Percentiles rank a stretch among this genome's conserved stretches.
phyloP scores from a whole-genome alignment of 2,113 vertebrate species.

The Ovis canadensis region DNA sequence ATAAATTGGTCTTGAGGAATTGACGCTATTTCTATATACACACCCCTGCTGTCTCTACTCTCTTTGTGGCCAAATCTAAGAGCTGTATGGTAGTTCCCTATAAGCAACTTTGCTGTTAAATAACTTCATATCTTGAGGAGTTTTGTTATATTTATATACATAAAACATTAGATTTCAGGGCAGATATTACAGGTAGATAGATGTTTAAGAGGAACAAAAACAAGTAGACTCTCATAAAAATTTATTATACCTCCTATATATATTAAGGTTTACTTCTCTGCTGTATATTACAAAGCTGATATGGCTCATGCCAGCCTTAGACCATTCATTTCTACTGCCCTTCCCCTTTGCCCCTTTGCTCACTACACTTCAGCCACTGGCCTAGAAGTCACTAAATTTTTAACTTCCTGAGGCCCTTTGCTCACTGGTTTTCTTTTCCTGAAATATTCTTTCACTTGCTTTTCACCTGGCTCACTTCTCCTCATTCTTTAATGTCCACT shows the following conservation, averaged over 20 bases:
- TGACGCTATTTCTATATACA: not conserved
- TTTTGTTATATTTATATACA: not conserved
- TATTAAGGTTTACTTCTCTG: not conserved
- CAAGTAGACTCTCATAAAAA: slow-evolving; percentile 1
- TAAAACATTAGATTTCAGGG: not conserved
- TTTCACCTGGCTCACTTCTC: not conserved
- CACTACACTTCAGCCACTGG: not conserved
- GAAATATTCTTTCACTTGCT: not conserved
- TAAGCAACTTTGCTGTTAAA: slow-evolving; percentile 32
- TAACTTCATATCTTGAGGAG: not conserved
- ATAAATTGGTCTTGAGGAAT: not conserved
- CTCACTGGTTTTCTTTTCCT: not conserved
- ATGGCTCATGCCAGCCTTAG: not conserved
- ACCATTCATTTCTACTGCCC: not conserved
- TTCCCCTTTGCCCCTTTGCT: not conserved
- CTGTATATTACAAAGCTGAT: not conserved
- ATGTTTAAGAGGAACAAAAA: slow-evolving; percentile 17
- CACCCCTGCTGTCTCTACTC: not conserved
- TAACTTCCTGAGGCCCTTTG: not conserved
- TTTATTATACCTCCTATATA: not conserved
- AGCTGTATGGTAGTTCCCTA: not conserved
- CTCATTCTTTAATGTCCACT: not conserved
- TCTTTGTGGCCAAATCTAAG: slow-evolving; percentile 4
- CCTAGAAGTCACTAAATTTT: not conserved
- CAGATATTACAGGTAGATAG: not conserved